A percentile compares a stretch with the other conserved stretches of the same genome.
Evolutionary conservation across 2,888 invertebrate species (phyloP).

Genomic region (Vesta saturnalis): DNA sequence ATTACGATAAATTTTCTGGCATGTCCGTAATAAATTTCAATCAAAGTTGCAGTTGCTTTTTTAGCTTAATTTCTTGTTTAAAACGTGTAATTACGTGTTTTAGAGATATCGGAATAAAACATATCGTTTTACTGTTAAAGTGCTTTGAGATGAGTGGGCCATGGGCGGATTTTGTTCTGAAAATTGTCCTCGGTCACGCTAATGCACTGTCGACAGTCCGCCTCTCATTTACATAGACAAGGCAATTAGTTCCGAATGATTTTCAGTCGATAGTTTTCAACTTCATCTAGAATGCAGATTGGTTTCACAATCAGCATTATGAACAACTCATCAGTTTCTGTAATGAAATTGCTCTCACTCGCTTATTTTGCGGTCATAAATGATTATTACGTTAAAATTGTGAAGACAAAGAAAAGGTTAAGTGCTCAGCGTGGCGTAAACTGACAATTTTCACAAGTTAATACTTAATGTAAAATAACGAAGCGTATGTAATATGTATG

Average conservation of each 20-base stretch:
- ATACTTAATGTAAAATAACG: background rate
- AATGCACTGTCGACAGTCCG: slow-evolving; percentile 43
- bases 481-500: slow-evolving; percentile 26
- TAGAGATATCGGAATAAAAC: slow-evolving; percentile 26
- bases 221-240: slow-evolving; percentile 50
- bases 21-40: too few relatives aligned
- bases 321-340: slow-evolving; percentile 20
- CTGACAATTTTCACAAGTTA: background rate
- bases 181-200: slow-evolving; percentile 38
- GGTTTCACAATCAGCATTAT: slow-evolving; percentile 42
- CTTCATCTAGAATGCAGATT: slow-evolving; percentile 48
- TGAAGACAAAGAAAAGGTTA: too few relatives aligned
- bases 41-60: too few relatives aligned
- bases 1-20: slow-evolving; percentile 29
- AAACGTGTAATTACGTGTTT: slow-evolving; percentile 31
- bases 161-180: slow-evolving; percentile 36
- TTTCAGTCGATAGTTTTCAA: slow-evolving; percentile 49
- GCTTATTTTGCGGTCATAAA: slow-evolving; percentile 16
- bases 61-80: too few relatives aligned
- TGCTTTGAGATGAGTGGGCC: slow-evolving; percentile 37
- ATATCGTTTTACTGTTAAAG: slow-evolving; percentile 30
- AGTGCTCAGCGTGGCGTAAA: background rate
- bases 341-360: slow-evolving; percentile 15
- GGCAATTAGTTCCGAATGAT: slow-evolving; percentile 49
- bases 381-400: background rate